phyloP scores from a whole-genome alignment of 2,113 vertebrate species.

The Laticauda laticaudata region DNA sequence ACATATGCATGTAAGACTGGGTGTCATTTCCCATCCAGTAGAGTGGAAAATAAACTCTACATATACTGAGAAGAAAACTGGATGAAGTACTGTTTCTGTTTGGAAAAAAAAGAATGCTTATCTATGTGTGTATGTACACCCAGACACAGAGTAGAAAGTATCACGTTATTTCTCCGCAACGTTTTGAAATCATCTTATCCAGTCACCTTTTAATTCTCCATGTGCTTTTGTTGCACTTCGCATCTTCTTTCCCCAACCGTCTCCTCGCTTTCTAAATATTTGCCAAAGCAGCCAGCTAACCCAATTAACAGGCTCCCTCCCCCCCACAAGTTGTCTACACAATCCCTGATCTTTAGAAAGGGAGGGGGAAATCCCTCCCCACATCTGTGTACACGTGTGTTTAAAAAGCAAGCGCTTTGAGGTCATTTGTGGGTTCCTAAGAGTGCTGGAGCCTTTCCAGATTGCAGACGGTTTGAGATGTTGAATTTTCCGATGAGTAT shows the following conservation, averaged over 20 bases:
- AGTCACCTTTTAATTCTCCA: not conserved
- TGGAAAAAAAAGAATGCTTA: not conserved
- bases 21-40: not conserved
- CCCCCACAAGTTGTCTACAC: not conserved
- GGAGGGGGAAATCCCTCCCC: not conserved
- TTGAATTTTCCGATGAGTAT: conserved; percentile 75
- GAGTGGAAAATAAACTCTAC: not conserved
- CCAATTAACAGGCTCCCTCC: conserved; percentile 60
- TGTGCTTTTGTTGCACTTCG: not conserved
- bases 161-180: not conserved
- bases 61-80: not conserved
- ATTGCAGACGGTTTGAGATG: conserved; percentile 67
- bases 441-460: conserved; percentile 73
- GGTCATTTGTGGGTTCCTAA: conserved; percentile 66
- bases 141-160: not conserved
- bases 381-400: not conserved
- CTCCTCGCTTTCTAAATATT: conserved; percentile 72
- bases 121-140: not conserved
- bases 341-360: not conserved
- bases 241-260: conserved; percentile 13
- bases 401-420: not conserved
- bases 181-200: not conserved
- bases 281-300: conserved; percentile 69
- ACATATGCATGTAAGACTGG: not conserved
- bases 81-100: not conserved